A percentile compares a stretch with the other conserved stretches of the same genome.
Conservation (phyloP, 2,797 vertebrate genomes). For the Dromococcyx pavoninus region DNA sequence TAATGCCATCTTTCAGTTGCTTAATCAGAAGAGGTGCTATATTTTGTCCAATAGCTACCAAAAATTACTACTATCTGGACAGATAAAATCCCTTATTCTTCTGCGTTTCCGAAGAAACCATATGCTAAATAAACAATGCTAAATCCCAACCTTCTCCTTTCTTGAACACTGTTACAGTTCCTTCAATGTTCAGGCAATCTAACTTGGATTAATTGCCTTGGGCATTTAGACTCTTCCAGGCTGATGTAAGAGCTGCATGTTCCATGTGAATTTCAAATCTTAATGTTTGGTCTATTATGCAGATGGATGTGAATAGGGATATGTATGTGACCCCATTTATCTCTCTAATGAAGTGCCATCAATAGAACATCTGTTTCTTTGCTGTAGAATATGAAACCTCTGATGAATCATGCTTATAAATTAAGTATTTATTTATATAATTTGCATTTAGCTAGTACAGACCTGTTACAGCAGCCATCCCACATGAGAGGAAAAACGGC, state of each 20-base stretch:
- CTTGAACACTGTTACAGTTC: not conserved
- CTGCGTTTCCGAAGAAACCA: not conserved
- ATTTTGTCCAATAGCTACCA: not conserved
- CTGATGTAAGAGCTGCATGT: slow-evolving; percentile 25
- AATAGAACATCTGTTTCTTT: slow-evolving; percentile 69
- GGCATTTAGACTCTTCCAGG: not conserved
- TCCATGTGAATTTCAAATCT: slow-evolving; percentile 1
- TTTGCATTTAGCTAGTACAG: slow-evolving; percentile 30
- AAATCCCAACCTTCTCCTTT: not conserved
- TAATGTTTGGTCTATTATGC: slow-evolving; percentile 59
- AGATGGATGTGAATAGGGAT: slow-evolving; percentile 65
- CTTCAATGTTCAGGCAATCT: not conserved
- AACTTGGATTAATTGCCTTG: slow-evolving; percentile 4
- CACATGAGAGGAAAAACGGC: not conserved
- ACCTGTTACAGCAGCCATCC: slow-evolving; percentile 18
- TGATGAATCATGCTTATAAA: slow-evolving; percentile 67
- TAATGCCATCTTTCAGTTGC: not conserved
- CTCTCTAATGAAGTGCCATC: slow-evolving; percentile 70
- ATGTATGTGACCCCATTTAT: slow-evolving; percentile 68
- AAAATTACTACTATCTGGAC: not conserved
- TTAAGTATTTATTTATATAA: slow-evolving; percentile 67
- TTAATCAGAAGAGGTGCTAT: not conserved
- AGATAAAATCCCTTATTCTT: not conserved
- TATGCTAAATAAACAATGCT: not conserved
- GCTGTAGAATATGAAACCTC: slow-evolving; percentile 61